Base-by-base conservation (phyloP, 2,797 vertebrate species). In the Tapirus indicus region DNA sequence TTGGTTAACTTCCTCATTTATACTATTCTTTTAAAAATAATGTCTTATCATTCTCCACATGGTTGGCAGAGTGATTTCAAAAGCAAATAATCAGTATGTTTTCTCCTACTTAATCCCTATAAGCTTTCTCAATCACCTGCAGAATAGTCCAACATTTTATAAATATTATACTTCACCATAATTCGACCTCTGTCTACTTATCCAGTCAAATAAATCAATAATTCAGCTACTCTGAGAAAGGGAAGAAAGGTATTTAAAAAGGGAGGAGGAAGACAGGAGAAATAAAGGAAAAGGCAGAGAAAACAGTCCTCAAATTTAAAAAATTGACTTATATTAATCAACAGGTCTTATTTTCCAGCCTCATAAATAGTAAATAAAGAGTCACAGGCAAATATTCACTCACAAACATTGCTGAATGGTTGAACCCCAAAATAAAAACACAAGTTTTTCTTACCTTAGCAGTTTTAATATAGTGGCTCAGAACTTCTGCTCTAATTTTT, bases 391-490 rank as follows among this genome's bases (percentile, higher is more conserved):
- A 97, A 72, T 62, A 97, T 92, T 96, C 94, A 97, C 52, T 29
- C 16, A 56, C 0, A 7, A 60, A 71, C 52, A 96, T 47, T 98
- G 97, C 0, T 97, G 62, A 98, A 84, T 56, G 64, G 66, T 58
- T 58, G 66, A 96, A 74, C 66, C 74, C 12, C 75, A 91, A 79
- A 71, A 74, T 5, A 93, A 95, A 92, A 91, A 0, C 3, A 62
- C 60, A 80, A 79, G 10, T 71, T 95, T 91, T 86, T 94, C 98
- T 98, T 99, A 99, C 99, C 99, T 99, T 99, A 11, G 99, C 99
- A 97, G 99, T 99, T 99, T 99, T 99, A 98, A 99, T 99, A 98
- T 99, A 99, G 98, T 99, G 99, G 99, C 99, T 99, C 99, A 99
- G 98, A 98, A 99, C 99, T 98, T 99, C 99, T 4, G 99, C 99